A percentile compares a stretch with the other conserved stretches of the same genome.
Evolutionary conservation across 2,797 vertebrate species (phyloP).

Genomic region (Champsocephalus esox): DNA sequence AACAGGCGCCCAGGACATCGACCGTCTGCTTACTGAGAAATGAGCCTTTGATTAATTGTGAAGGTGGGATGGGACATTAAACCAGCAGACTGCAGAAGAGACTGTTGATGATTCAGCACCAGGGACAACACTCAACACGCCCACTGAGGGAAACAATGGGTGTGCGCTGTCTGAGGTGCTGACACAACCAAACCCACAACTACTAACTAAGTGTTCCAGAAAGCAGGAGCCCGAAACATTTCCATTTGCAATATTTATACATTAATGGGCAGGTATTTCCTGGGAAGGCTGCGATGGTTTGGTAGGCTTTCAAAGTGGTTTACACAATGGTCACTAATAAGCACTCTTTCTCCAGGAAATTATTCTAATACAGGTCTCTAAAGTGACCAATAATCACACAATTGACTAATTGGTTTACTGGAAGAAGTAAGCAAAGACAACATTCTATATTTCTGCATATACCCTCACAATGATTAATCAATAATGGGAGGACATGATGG

Average conservation of each 20-base stretch:
- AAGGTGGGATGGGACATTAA: neutral
- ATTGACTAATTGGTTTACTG: conserved; percentile 17
- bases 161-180: conserved; percentile 54
- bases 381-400: accelerated
- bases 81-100: neutral
- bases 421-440: conserved; percentile 15
- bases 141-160: conserved; percentile 9
- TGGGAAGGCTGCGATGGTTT: conserved; percentile 40
- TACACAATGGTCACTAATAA: neutral
- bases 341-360: neutral
- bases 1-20: conserved; percentile 67
- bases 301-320: neutral
- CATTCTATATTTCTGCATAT: conserved; percentile 43
- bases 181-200: conserved; percentile 32
- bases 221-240: conserved; percentile 12
- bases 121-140: conserved; percentile 33
- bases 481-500: conserved; percentile 68
- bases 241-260: conserved; percentile 55
- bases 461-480: conserved; percentile 57
- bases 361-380: neutral
- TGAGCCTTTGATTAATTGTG: neutral
- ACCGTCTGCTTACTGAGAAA: conserved; percentile 31
- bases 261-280: conserved; percentile 26
- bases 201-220: conserved; percentile 7
- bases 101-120: conserved; percentile 37